Evolutionary conservation across 2,888 invertebrate species (phyloP).

Genomic region (Noctua fimbriata): DNA sequence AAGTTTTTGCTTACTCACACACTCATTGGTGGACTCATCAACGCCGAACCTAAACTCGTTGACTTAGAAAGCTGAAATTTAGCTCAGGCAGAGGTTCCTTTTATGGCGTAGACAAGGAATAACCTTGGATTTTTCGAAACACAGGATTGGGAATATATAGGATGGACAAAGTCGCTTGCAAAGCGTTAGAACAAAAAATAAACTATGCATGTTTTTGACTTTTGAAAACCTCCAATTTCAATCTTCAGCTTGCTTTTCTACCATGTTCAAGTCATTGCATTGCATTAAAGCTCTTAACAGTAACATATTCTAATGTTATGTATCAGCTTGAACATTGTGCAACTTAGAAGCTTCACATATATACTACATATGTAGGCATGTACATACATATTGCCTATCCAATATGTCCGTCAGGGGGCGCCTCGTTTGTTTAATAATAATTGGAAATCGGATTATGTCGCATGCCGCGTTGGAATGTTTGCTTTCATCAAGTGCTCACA

Average conservation of each 20-base stretch:
- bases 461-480: constrained; percentile 73
- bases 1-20: background rate
- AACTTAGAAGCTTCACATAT: constrained; percentile 5
- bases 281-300: background rate
- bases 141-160: background rate
- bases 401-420: constrained; percentile 53
- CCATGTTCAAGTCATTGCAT: too few relatives aligned
- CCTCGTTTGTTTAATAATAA: constrained; percentile 79
- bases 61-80: background rate
- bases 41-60: background rate
- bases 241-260: background rate
- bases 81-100: background rate
- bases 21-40: background rate
- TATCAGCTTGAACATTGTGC: constrained; percentile 1
- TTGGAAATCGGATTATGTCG: constrained; percentile 81
- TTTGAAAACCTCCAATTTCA: background rate
- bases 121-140: background rate
- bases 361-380: background rate
- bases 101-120: background rate
- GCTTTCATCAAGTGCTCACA: constrained; percentile 75
- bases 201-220: background rate
- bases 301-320: background rate
- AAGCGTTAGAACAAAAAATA: background rate
- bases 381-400: constrained; percentile 42
- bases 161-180: background rate